Base-by-base conservation (phyloP, 2,113 vertebrate species). In the Oncorhynchus kisutch region DNA sequence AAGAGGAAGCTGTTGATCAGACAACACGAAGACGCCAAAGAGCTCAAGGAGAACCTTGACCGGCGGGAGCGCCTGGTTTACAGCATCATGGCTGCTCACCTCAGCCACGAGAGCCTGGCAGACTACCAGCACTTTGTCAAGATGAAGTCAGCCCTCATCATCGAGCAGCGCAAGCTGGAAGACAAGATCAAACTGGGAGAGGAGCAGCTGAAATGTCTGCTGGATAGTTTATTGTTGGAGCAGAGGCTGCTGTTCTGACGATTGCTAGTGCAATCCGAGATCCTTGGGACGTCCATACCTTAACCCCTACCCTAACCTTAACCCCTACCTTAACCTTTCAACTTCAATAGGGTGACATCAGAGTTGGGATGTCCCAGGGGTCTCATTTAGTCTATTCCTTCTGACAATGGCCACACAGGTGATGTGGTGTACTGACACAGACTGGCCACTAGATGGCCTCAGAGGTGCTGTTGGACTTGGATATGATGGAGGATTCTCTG, bases 111-210 rank as follows among this genome's bases (percentile, higher is more conserved):
- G 82, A 94, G 89, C 89, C 94, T 99, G n/a, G 94, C 96, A 0
- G 97, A 99, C 92, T 99, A 98, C 2, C 94, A 96, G 92, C 96
- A 99, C 94, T 99, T 99, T 79, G 97, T 99, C 69, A 99, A 96
- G 89, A 99, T 99, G 98, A 99, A 99, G 89, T 98, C 98, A 0
- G 97, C 97, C n/a, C 98, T 99, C 86, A 96, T 98, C 89, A 97
- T 99, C 7, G 97, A 99, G 92, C 97, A 98, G 86, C 92, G 97
- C 70, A 97, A 99, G 85, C 95, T 99, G 0, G 97, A 99, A 85
- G 97, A 99, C 85, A 99, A 99, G 86, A 97, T 99, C 88, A 98
- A 96, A 83, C 93, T 99, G 66, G 97, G 97, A 0, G 96, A 99
- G 67, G 98, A 99, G 90, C 98, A 99, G 82, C 95, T 99, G 25